phyloP scores from a whole-genome alignment of 2,888 invertebrate species.

The Xanthorhoe designata region DNA sequence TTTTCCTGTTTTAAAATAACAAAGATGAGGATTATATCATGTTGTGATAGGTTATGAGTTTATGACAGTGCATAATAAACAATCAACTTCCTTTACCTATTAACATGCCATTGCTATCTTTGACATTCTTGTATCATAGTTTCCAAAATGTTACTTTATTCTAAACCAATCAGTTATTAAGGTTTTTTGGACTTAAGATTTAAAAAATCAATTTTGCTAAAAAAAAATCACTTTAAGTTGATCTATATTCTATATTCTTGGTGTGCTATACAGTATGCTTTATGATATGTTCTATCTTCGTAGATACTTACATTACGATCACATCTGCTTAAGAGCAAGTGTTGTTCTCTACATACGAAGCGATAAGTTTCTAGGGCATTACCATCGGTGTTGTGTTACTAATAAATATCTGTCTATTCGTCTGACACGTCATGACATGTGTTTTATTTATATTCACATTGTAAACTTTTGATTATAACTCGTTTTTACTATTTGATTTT shows the following conservation, averaged over 20 bases:
- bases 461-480: not conserved
- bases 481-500: not conserved
- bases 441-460: not conserved
- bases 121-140: too few relatives aligned
- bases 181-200: too few relatives aligned
- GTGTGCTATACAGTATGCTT: not conserved
- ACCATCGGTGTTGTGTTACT: constrained; percentile 50
- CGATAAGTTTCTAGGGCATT: constrained; percentile 56
- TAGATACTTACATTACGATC: constrained; percentile 10
- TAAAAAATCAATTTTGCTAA: too few relatives aligned
- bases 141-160: too few relatives aligned
- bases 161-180: too few relatives aligned
- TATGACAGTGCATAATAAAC: too few relatives aligned
- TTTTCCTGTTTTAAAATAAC: constrained; percentile 10
- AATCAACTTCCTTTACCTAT: too few relatives aligned
- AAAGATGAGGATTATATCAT: not conserved
- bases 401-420: constrained; percentile 11
- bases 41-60: too few relatives aligned
- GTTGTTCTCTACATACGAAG: constrained; percentile 40
- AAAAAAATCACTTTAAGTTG: too few relatives aligned
- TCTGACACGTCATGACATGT: constrained; percentile 11
- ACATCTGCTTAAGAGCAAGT: constrained; percentile 37
- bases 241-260: not conserved
- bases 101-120: too few relatives aligned
- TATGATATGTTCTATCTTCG: not conserved